Evolutionary conservation across 2,113 vertebrate genomes (phyloP).

Genomic region (Megaceryle torquata): DNA sequence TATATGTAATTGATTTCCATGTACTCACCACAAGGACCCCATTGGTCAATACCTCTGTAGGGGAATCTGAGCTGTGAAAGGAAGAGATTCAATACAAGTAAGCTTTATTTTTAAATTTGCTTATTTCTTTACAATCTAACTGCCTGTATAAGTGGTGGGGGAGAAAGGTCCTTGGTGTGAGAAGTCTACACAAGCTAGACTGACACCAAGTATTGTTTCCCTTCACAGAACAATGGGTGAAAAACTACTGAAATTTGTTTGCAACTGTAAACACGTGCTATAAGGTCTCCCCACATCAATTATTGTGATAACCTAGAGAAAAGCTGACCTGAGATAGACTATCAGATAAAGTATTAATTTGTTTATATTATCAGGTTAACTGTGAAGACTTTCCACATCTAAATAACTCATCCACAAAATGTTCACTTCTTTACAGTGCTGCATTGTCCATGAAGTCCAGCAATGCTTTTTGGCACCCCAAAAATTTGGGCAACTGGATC

Average conservation of each 20-base stretch:
- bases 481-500: not conserved
- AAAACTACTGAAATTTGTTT: not conserved
- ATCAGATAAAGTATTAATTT: not conserved
- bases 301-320: not conserved
- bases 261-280: not conserved
- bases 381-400: not conserved
- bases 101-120: not conserved
- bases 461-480: not conserved
- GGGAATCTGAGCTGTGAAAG: constrained; percentile 64
- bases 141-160: not conserved
- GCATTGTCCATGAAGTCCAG: not conserved
- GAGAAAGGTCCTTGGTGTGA: not conserved
- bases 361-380: not conserved
- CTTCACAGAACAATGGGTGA: not conserved
- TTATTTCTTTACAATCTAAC: not conserved
- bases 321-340: not conserved
- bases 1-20: not conserved
- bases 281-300: not conserved
- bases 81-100: not conserved
- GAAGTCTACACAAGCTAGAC: not conserved
- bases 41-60: constrained; percentile 73
- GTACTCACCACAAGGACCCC: constrained; percentile 80
- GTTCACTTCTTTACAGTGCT: not conserved
- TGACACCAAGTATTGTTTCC: not conserved
- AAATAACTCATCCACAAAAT: not conserved